Base-by-base conservation (phyloP, 1,140 invertebrate genomes). In the Macrostomum lignano region DNA sequence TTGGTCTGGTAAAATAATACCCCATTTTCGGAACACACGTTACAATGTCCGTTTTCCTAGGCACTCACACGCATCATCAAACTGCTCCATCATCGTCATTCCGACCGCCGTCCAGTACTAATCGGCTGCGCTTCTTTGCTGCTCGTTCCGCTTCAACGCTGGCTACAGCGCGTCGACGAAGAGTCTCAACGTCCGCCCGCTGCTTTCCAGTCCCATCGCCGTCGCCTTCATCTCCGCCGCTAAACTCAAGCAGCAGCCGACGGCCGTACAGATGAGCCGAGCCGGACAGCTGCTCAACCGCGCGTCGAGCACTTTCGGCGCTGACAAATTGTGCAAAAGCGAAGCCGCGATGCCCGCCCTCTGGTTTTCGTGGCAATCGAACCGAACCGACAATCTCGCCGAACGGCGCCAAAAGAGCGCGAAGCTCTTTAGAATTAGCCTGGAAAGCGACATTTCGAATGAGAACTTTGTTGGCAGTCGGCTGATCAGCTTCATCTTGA, bases 201-300 rank as follows among this genome's bases (percentile, higher is more conserved):
- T 24, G 10, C 23, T 24, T 24, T 24, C 23, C 13, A 9, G 13
- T 9, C 13, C 23, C 13, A 9, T 13, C 23, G 13, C 10, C 23
- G 13, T 24, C 13, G 10, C 13, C 23, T 9, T 24, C 23, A 9
- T 24, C 23, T 9, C 23, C 10, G 23, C 23, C 13, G 23, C 10
- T 13, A 24, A 9, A 96, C 64, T 98, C 86, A 13, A 96, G 58
- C 0, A 91, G 81, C 39, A 96, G 59, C 24, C 84, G 65, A 42
- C 88, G 64, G 3, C 84, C 86, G 51, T 84, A 94, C 52, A 96
- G 72, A 67, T 96, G 88, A 39, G 88, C 94, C 45, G 81, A 91
- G 51, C 81, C 75, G 43, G 71, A 72, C 0, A 96, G 47, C 0
- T 82, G 69, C 40, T 84, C 72, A 60, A 91, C 86, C 0, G 86